Evolutionary conservation across 2,797 vertebrate species (phyloP).

Genomic region (Coranthus polyacanthus): DNA sequence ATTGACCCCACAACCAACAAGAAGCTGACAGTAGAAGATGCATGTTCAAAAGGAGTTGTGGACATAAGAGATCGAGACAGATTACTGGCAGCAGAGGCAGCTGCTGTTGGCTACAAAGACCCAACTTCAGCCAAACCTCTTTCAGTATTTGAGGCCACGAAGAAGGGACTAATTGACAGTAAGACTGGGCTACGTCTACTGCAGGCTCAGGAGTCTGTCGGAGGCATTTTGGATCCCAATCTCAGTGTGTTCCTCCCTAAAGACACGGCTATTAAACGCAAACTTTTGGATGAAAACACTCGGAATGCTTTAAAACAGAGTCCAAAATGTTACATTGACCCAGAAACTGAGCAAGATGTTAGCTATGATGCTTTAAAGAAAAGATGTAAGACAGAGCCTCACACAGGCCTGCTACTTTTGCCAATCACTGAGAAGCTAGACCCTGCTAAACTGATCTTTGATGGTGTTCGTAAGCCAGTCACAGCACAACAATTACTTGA

Average conservation of each 20-base stretch:
- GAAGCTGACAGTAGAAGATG: conserved; percentile 93
- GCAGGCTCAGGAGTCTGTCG: conserved; percentile 93
- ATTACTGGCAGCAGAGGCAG: conserved; percentile 91
- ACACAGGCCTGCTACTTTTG: conserved; percentile 91
- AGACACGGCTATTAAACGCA: conserved; percentile 88
- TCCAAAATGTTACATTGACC: conserved; percentile 92
- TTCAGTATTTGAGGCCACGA: conserved; percentile 91
- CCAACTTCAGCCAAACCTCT: conserved; percentile 88
- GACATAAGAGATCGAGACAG: conserved; percentile 89
- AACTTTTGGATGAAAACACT: conserved; percentile 90
- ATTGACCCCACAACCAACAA: conserved; percentile 94
- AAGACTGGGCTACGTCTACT: conserved; percentile 89
- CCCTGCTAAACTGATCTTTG: conserved; percentile 47
- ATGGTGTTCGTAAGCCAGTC: conserved; percentile 78
- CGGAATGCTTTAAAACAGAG: conserved; percentile 85
- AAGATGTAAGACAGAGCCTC: conserved; percentile 90
- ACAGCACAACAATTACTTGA: conserved; percentile 69
- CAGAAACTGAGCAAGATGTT: conserved; percentile 86
- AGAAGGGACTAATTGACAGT: conserved; percentile 90
- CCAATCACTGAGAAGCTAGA: conserved; percentile 87
- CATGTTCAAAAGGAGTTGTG: conserved; percentile 88
- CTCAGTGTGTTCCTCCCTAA: conserved; percentile 92
- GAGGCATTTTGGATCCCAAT: conserved; percentile 93
- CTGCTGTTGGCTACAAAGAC: conserved; percentile 91
- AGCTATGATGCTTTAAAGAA: conserved; percentile 90